A percentile compares a stretch with the other conserved stretches of the same genome.
Conservation (phyloP, 2,113 vertebrate genomes). For the Morone saxatilis region DNA sequence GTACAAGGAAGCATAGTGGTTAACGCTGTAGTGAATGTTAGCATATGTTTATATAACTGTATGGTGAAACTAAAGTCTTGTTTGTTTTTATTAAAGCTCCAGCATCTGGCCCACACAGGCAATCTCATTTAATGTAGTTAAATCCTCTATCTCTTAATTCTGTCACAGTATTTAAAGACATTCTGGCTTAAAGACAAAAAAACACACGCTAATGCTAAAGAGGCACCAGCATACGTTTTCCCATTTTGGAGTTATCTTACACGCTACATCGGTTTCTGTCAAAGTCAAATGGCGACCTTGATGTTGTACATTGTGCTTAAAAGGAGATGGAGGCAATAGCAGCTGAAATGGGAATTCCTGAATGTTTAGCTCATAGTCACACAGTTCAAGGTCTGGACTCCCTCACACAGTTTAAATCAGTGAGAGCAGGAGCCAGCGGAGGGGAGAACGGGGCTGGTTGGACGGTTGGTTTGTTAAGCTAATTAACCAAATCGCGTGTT, state of each 20-base stretch:
- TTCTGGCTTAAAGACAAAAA: background rate
- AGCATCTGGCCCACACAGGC: slow-evolving; percentile 40
- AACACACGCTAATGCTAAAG: background rate
- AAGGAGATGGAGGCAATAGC: slow-evolving; percentile 57
- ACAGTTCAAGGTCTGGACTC: slow-evolving; percentile 60
- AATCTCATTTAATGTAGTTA: slow-evolving; percentile 53
- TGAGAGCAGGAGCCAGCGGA: slow-evolving; percentile 10
- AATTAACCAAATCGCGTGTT: slow-evolving; percentile 62
- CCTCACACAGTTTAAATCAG: slow-evolving; percentile 32
- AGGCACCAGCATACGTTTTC: background rate
- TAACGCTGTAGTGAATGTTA: slow-evolving; percentile 32
- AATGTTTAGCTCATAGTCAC: slow-evolving; percentile 64
- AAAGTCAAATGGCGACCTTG: slow-evolving; percentile 26
- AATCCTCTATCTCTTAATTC: slow-evolving; percentile 21
- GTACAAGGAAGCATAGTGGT: slow-evolving; percentile 18
- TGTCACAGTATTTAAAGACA: slow-evolving; percentile 1
- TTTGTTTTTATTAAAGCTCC: slow-evolving; percentile 56
- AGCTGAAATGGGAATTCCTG: slow-evolving; percentile 60
- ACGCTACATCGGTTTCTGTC: slow-evolving; percentile 14
- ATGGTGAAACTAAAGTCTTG: slow-evolving; percentile 50
- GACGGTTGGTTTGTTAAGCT: slow-evolving; percentile 27
- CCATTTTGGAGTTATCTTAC: slow-evolving; percentile 2
- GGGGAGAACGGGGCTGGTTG: slow-evolving; percentile 11
- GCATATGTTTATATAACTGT: slow-evolving; percentile 52
- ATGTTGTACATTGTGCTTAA: slow-evolving; percentile 54